Conservation (phyloP, 2,113 vertebrate genomes). For the Lepidothrix coronata region DNA sequence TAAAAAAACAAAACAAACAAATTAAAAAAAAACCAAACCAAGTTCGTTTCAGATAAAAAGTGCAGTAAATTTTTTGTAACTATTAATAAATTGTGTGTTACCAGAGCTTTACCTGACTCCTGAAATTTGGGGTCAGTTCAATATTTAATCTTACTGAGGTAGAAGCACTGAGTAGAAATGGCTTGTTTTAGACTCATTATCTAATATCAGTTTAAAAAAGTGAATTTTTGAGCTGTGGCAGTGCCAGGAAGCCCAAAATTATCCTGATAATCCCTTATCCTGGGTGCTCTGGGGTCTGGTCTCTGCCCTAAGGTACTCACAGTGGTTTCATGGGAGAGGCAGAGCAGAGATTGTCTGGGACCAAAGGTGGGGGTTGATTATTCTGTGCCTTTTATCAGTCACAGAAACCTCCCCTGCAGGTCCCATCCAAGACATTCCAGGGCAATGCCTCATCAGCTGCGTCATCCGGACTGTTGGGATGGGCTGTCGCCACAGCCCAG, state of each 20-base stretch:
- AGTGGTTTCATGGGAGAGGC: background rate
- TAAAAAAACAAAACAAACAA: background rate
- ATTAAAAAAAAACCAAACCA: background rate
- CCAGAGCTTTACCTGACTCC: background rate
- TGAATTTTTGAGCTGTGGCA: background rate
- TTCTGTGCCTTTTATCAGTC: background rate
- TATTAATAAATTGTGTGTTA: background rate
- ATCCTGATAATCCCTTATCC: fast-evolving
- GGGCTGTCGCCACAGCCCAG: background rate
- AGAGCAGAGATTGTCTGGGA: fast-evolving
- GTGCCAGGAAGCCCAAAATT: background rate
- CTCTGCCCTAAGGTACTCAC: background rate
- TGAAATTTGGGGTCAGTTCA: background rate
- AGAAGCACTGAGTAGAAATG: background rate
- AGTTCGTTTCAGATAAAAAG: background rate
- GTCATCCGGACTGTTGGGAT: background rate
- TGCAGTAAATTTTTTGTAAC: background rate
- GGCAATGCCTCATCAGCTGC: background rate
- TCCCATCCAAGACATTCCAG: conserved; percentile 23
- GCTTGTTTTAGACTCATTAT: background rate
- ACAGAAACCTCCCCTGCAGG: background rate
- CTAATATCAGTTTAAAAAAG: background rate
- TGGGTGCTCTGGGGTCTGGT: fast-evolving
- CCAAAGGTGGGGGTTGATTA: background rate
- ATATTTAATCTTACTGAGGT: background rate